Base-by-base conservation (phyloP, 2,888 invertebrate genomes). In the Lycia hirtaria region DNA sequence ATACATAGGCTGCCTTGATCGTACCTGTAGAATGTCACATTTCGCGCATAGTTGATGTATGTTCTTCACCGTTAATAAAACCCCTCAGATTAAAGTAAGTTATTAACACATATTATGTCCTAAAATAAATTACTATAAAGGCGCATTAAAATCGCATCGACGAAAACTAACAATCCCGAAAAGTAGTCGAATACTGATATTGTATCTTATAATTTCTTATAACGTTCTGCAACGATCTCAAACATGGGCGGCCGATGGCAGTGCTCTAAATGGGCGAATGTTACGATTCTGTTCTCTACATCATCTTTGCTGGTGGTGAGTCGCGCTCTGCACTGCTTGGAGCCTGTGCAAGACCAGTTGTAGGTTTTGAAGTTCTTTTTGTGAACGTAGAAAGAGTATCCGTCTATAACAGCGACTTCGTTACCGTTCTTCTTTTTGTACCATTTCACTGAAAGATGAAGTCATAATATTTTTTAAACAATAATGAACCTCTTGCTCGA, bases 381-480 rank as follows among this genome's bases (percentile, higher is more conserved):
- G 44, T 65, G 69, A 4, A 59, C 17, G 14, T 65, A 70, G 44
- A 67, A 71, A 0, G 65, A 64, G 45, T 48, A 72, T 6, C 66
- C 65, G 0, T 63, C 37, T n/a, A 62, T 15, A 9, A 70, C 41
- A 1, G 63, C 65, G 12, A 67, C 5, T 12, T 66, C 60, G 22
- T 69, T 72, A 0, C 79, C 80, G 9, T 62, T 66, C 0, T n/a
- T 26, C 20, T 74, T 78, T 15, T 45, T 70, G 17, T 69, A 65
- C 69, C 69, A 75, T 2, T 53, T 60, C 1, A 72, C 74, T 73
- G 65, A 19, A 51, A 47, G 53, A 17, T 33, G 9, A 1, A 5
- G 9, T 4, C 7, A 9, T 1, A 26, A 26, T 26, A 5, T 9
- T n/a, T n/a, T n/a, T n/a, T n/a, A n/a, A n/a, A n/a, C n/a, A n/a